Conservation (phyloP, 2,113 vertebrate genomes). For the Haemorhous mexicanus region DNA sequence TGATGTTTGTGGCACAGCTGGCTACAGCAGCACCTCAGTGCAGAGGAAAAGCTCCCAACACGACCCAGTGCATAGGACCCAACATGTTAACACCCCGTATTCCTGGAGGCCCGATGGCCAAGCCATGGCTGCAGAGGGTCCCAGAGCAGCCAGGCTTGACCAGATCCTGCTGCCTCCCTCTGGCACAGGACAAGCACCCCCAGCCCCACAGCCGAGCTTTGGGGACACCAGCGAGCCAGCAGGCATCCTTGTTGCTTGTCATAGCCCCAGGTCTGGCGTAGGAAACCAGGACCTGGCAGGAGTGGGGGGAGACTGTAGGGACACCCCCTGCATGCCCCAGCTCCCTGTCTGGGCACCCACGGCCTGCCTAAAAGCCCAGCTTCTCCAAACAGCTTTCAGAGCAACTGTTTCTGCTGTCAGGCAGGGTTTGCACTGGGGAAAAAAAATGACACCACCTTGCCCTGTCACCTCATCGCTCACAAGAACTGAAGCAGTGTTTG, state of each 20-base stretch:
- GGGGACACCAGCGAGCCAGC: fast-evolving
- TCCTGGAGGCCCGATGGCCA: neutral
- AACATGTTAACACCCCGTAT: fast-evolving
- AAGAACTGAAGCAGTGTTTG: neutral
- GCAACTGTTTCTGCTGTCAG: neutral
- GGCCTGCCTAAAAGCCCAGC: fast-evolving
- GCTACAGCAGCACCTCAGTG: neutral
- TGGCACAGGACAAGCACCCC: fast-evolving
- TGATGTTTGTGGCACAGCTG: neutral
- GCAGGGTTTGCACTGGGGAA: neutral
- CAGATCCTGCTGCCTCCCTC: neutral
- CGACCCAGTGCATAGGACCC: neutral
- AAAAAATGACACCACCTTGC: neutral
- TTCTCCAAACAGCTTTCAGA: neutral
- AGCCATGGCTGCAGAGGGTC: neutral
- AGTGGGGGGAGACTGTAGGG: neutral
- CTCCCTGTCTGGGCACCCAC: neutral
- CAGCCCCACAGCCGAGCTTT: neutral
- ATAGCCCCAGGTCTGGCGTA: fast-evolving
- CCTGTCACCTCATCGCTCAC: neutral
- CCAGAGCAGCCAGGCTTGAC: neutral
- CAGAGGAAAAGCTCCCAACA: neutral
- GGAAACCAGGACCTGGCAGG: neutral
- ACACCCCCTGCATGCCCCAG: neutral
- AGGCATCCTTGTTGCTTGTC: neutral